Evolutionary conservation across 2,888 invertebrate species (phyloP).

Genomic region (Timandra comae): DNA sequence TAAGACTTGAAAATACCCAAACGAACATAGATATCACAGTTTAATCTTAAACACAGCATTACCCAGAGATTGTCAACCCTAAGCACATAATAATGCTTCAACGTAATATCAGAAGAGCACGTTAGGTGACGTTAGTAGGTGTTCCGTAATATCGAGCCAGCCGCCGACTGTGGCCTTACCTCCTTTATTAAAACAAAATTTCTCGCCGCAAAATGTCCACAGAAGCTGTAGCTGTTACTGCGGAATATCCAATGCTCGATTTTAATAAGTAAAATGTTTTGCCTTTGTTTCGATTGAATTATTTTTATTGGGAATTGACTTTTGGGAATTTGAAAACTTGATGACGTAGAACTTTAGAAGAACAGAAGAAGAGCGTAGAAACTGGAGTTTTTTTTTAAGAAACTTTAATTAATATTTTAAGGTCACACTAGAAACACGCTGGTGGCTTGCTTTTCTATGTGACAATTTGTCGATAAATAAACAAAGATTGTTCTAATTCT

Average conservation of each 20-base stretch:
- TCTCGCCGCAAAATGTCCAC: slow-evolving; percentile 66
- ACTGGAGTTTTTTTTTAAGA: no score
- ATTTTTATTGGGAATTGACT: slow-evolving; percentile 27
- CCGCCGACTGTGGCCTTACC: slow-evolving; percentile 62
- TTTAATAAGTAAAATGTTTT: slow-evolving; percentile 35
- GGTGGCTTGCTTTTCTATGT: no score
- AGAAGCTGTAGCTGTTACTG: slow-evolving; percentile 38
- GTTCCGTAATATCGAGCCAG: slow-evolving; percentile 58
- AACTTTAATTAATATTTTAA: no score
- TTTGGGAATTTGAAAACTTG: slow-evolving; percentile 4
- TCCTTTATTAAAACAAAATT: slow-evolving; percentile 75
- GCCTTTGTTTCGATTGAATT: no score
- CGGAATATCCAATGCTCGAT: slow-evolving; percentile 29
- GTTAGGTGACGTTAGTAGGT: slow-evolving; percentile 72
- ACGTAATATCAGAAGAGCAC: slow-evolving; percentile 66
- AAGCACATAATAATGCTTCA: slow-evolving; percentile 67
- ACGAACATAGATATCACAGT: slow-evolving; percentile 22
- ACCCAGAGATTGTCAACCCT: slow-evolving; percentile 62
- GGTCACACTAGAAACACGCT: no score
- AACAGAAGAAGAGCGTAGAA: no score
- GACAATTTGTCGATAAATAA: no score
- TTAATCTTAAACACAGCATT: slow-evolving; percentile 39
- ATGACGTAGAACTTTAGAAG: no score
- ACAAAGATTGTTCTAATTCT: no score
- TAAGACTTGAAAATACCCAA: slow-evolving; percentile 11